Conservation (phyloP, 1,140 invertebrate genomes). For the Mesaphorura yosii region DNA sequence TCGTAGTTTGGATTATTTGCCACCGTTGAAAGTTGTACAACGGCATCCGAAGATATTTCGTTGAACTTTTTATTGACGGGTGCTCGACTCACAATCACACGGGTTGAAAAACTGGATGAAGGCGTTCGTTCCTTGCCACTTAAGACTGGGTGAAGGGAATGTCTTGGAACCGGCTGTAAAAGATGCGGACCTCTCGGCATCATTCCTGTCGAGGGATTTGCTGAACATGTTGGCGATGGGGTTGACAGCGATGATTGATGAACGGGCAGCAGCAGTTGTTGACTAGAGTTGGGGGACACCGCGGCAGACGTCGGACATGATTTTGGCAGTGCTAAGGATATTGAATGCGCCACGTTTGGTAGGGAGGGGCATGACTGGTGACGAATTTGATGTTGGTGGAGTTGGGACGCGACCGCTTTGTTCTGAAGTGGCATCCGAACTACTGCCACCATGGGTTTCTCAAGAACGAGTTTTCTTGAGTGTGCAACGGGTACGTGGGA, state of each 20-base stretch:
- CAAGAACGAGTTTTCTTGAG: neutral
- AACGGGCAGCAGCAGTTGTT: conserved; percentile 21
- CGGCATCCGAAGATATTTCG: neutral
- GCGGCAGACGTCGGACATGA: conserved; percentile 26
- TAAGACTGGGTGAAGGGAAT: conserved; percentile 29
- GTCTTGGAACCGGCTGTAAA: conserved; percentile 21
- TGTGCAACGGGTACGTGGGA: neutral
- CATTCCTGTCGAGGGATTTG: neutral
- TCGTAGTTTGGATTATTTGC: conserved; percentile 26
- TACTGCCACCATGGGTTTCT: neutral
- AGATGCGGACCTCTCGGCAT: neutral
- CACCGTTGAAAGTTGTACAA: neutral
- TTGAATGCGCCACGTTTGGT: conserved; percentile 4
- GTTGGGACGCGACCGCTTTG: conserved; percentile 13
- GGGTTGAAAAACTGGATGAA: conserved; percentile 30
- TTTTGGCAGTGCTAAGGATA: conserved; percentile 17
- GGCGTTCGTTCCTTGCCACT: conserved; percentile 28
- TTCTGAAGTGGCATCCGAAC: conserved; percentile 1
- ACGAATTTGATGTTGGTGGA: conserved; percentile 20
- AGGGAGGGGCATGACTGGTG: conserved; percentile 30
- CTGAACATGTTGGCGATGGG: conserved; percentile 7
- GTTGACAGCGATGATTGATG: conserved; percentile 12
- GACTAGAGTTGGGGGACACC: conserved; percentile 29
- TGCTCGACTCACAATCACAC: conserved; percentile 25
- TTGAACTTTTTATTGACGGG: conserved; percentile 1